A percentile compares a stretch with the other conserved stretches of the same genome.
Evolutionary conservation across 2,797 vertebrate species (phyloP).

Genomic region (Hylomyscus alleni): DNA sequence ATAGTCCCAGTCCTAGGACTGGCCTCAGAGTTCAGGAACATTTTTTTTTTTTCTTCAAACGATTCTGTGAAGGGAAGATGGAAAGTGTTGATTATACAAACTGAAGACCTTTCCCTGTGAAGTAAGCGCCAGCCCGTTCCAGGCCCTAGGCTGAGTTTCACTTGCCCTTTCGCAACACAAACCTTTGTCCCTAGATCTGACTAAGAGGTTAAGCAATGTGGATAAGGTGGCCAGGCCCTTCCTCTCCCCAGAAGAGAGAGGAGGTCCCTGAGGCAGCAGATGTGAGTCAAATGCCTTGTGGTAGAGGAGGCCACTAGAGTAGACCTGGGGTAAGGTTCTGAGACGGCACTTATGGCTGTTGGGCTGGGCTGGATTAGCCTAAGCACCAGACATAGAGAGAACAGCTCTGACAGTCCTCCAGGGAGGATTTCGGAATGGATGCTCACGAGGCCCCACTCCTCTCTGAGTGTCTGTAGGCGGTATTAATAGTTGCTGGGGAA

Average conservation of each 20-base stretch:
- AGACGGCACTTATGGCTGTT: rapidly evolving
- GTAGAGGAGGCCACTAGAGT: not conserved
- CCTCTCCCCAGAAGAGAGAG: not conserved
- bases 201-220: conserved; percentile 61
- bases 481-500: not conserved
- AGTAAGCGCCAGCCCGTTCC: not conserved
- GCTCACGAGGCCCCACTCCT: not conserved
- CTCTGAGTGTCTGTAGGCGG: not conserved
- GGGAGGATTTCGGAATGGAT: not conserved
- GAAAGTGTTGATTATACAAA: not conserved
- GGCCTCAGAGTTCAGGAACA: not conserved
- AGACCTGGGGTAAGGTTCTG: not conserved
- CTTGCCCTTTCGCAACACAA: conserved; percentile 42
- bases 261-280: not conserved
- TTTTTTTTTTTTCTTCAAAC: not conserved
- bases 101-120: not conserved
- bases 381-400: too few relatives aligned
- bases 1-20: too few relatives aligned
- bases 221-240: not conserved
- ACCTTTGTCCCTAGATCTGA: conserved; percentile 53
- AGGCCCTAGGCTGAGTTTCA: conserved; percentile 45
- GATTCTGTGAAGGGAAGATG: not conserved
- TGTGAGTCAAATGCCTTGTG: not conserved
- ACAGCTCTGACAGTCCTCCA: not conserved
- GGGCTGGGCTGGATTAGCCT: not conserved